phyloP scores from a whole-genome alignment of 2,888 invertebrate genomes.

The Xylota segnis region DNA sequence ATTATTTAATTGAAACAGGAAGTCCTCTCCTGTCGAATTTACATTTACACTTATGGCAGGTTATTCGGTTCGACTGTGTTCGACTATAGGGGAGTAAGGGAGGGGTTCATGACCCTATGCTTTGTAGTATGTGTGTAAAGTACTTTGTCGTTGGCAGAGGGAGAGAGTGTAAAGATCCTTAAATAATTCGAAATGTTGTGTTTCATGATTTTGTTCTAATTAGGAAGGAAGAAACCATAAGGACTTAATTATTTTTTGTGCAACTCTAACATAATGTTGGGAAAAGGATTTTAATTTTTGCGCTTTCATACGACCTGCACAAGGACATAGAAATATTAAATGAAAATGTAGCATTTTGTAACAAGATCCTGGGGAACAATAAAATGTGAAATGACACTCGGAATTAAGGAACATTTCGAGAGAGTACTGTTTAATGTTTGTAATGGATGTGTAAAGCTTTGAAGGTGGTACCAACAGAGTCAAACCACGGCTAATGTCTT shows the following conservation, averaged over 20 bases:
- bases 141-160: background rate
- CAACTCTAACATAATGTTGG: background rate
- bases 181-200: constrained; percentile 52
- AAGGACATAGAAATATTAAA: background rate
- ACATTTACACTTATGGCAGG: constrained; percentile 69
- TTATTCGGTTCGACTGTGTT: too few species aligned
- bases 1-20: constrained; percentile 75
- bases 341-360: background rate
- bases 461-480: background rate
- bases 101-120: constrained; percentile 27
- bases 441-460: too few species aligned
- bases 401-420: background rate
- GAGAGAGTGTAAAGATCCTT: constrained; percentile 29
- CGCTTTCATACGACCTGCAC: background rate
- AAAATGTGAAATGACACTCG: background rate
- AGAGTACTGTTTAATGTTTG: background rate
- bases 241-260: constrained; percentile 64
- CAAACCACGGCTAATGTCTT: too few species aligned
- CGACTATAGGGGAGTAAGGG: too few species aligned
- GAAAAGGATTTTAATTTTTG: constrained; percentile 16
- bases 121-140: background rate
- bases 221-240: constrained; percentile 46
- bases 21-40: constrained; percentile 73
- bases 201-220: constrained; percentile 66
- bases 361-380: constrained; percentile 6